Conservation (phyloP, 92 coral and sea anemone genomes). For the Zoanthus gigantus region DNA sequence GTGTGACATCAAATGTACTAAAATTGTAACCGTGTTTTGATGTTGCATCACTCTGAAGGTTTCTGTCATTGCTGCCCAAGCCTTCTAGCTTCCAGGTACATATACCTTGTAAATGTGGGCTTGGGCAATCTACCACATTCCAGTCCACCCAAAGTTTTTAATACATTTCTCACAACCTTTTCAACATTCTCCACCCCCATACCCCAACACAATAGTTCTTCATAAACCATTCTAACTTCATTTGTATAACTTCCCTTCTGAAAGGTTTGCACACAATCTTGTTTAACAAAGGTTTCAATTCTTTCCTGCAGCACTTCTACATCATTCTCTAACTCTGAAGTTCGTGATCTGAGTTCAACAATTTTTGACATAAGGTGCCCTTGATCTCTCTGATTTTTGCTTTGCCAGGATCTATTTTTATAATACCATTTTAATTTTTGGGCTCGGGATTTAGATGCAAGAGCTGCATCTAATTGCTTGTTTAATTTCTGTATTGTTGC, state of each 20-base stretch:
- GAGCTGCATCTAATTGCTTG: slow-evolving; percentile 14
- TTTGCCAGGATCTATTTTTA: neutral
- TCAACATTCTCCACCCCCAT: slow-evolving; percentile 56
- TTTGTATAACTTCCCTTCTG: slow-evolving; percentile 48
- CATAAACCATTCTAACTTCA: slow-evolving; percentile 51
- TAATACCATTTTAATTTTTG: slow-evolving; percentile 10
- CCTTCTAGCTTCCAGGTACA: slow-evolving; percentile 57
- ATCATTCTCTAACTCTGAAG: slow-evolving; percentile 35
- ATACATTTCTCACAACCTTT: slow-evolving; percentile 32
- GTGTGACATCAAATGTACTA: slow-evolving; percentile 41
- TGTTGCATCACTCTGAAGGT: slow-evolving; percentile 49
- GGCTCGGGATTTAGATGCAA: neutral
- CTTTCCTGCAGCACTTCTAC: slow-evolving; percentile 25
- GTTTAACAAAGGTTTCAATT: neutral
- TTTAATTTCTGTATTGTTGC: slow-evolving; percentile 2
- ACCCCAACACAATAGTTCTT: slow-evolving; percentile 54
- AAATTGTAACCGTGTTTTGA: slow-evolving; percentile 29
- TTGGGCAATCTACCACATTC: slow-evolving; percentile 47
- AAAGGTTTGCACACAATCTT: slow-evolving; percentile 42
- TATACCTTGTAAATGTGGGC: slow-evolving; percentile 51
- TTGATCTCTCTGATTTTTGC: slow-evolving; percentile 12
- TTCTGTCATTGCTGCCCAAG: slow-evolving; percentile 16
- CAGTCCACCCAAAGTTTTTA: slow-evolving; percentile 37
- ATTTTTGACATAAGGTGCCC: slow-evolving; percentile 38
- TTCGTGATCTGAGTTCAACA: slow-evolving; percentile 19